Evolutionary conservation across 2,797 vertebrate species (phyloP), one percentile per base, ranked within the genome.

Genomic region (Falco biarmicus): DNA sequence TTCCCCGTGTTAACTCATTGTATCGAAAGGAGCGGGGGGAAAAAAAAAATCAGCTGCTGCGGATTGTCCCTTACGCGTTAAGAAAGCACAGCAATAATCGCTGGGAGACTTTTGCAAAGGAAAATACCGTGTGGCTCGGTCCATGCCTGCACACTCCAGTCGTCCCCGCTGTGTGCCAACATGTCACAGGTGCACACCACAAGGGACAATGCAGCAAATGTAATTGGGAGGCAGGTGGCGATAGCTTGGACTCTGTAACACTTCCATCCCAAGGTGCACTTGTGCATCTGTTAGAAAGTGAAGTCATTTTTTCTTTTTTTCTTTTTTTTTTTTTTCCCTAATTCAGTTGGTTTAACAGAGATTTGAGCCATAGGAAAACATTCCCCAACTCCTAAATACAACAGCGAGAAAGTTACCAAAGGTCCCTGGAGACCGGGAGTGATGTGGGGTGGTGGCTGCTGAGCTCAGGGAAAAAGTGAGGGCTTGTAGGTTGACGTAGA

Each of bases 181-280:
- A 76, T 97, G 96, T 96, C 96, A 96, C 96, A 97, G 95, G 96
- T 97, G 97, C 95, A 83, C 92, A 69, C 95, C 97, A 95, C 94
- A 87, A 97, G 96, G 96, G 96, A 97, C 91, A 74, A 61, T 71
- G 85, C 95, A 92, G 95, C 93, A 97, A 96, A 97, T 95, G 96
- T 96, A 95, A 96, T 94, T 94, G 95, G 94, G 94, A 97, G 95
- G 95, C 96, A 96, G 96, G 95, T 97, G 97, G 96, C 11, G 76
- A 78, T 84, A 75, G 89, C 94, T 95, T 94, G 87, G 94, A 75
- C 65, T 93, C 93, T 3, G 4, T 93, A 90, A 87, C 93, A 64
- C 91, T 26, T 93, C 91, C 95, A 87, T 97, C 96, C 95, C 95
- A 93, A 97, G 95, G 95, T 97, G 94, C 43, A 48, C 81, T 95